Conservation (phyloP, 2,888 invertebrate genomes). For the Calliphora vomitoria region DNA sequence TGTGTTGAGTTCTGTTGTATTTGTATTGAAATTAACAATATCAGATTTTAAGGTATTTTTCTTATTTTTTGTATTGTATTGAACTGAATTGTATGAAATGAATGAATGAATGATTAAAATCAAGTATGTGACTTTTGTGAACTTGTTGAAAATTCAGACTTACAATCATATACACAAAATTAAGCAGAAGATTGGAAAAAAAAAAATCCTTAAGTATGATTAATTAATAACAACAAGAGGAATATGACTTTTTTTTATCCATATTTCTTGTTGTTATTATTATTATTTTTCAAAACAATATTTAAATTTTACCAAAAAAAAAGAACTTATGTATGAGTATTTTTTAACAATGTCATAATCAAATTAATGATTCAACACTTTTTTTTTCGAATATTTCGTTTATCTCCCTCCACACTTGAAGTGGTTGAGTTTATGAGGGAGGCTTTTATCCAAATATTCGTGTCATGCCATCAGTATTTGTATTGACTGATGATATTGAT, state of each 20-base stretch:
- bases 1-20: conserved; percentile 30
- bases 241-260: conserved; percentile 33
- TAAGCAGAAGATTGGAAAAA: conserved; percentile 2
- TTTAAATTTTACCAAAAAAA: conserved; percentile 42
- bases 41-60: conserved; percentile 45
- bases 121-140: conserved; percentile 67
- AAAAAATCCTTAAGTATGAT: conserved; percentile 69
- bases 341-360: conserved; percentile 66
- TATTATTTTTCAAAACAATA: conserved; percentile 43
- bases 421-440: conserved; percentile 21
- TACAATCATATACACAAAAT: conserved; percentile 24
- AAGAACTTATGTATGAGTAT: conserved; percentile 13
- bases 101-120: conserved; percentile 65
- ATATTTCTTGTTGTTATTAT: conserved; percentile 28
- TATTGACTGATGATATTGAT: conserved; percentile 14
- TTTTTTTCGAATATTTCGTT: conserved; percentile 27
- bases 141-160: conserved; percentile 60
- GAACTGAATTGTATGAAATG: conserved; percentile 47
- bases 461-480: conserved; percentile 33
- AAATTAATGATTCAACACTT: conserved; percentile 70
- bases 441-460: conserved; percentile 8
- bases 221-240: conserved; percentile 67
- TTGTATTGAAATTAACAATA: conserved; percentile 67
- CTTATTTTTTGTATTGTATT: conserved; percentile 22
- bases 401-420: conserved; percentile 22